Percentiles rank a stretch among this genome's conserved stretches.
Evolutionary conservation across 2,888 invertebrate genomes (phyloP).

Genomic region (Tenthredo notha): DNA sequence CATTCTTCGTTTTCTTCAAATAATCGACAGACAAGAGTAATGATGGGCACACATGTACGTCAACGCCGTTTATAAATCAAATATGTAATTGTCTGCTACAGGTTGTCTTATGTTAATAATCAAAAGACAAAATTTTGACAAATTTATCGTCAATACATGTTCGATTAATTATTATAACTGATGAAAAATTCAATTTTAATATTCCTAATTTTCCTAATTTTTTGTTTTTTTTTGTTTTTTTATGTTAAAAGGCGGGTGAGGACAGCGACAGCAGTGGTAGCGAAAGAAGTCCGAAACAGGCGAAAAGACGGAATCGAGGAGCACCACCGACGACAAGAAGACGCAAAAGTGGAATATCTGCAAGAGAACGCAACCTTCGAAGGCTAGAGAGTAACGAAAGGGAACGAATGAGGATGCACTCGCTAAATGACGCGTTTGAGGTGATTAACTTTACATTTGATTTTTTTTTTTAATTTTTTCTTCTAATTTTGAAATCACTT

Average conservation of each 20-base stretch:
- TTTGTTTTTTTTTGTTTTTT: background rate
- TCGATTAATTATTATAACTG: background rate
- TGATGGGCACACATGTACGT: background rate
- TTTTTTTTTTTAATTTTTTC: background rate
- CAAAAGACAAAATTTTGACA: background rate
- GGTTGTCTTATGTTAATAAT: background rate
- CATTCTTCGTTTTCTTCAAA: background rate
- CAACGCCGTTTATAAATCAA: background rate
- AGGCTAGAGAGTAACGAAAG: constrained; percentile 94
- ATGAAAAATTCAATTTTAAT: background rate
- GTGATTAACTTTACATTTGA: constrained; percentile 75
- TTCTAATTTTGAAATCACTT: background rate
- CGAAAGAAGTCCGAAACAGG: constrained; percentile 76
- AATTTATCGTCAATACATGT: background rate
- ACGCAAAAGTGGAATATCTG: constrained; percentile 88
- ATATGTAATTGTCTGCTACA: background rate
- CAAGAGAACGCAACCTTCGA: constrained; percentile 91
- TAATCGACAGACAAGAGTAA: background rate
- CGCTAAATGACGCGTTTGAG: constrained; percentile 94
- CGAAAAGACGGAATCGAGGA: constrained; percentile 75
- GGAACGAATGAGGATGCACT: constrained; percentile 95
- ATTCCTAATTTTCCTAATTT: background rate
- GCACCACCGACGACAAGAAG: constrained; percentile 79
- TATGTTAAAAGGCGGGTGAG: constrained; percentile 71
- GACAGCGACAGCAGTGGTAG: constrained; percentile 77